phyloP scores from a whole-genome alignment of 2,888 invertebrate species.

The Craniophora ligustri region DNA sequence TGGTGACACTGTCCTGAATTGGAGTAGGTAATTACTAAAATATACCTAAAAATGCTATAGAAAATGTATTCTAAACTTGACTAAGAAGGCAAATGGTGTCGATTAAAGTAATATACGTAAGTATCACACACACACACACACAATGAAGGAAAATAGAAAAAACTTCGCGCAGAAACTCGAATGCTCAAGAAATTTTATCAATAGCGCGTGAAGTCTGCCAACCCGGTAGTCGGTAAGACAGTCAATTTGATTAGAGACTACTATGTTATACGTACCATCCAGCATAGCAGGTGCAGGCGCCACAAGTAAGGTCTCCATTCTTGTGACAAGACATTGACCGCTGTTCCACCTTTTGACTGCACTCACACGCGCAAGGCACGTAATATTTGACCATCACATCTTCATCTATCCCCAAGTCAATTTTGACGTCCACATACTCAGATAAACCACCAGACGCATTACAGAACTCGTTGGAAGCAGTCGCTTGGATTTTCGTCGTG shows the following conservation, averaged over 20 bases:
- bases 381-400: conserved; percentile 64
- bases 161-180: too few species aligned
- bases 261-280: conserved; percentile 49
- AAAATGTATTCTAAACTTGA: too few species aligned
- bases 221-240: too few species aligned
- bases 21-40: too few species aligned
- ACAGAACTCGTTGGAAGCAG: conserved; percentile 65
- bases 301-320: conserved; percentile 89
- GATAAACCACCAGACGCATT: conserved; percentile 36
- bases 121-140: too few species aligned
- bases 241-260: too few species aligned
- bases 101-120: too few species aligned
- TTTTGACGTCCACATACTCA: conserved; percentile 63
- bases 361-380: conserved; percentile 77
- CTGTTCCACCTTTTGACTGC: conserved; percentile 64
- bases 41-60: too few species aligned
- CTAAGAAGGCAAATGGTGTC: too few species aligned
- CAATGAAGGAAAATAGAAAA: too few species aligned
- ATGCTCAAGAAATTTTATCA: too few species aligned
- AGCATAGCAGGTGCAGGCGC: conserved; percentile 88
- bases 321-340: conserved; percentile 77
- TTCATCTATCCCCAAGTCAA: conserved; percentile 61
- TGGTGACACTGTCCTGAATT: conserved; percentile 1
- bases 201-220: too few species aligned
- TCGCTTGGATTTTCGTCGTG: conserved; percentile 52